Evolutionary conservation across 2,113 vertebrate species (phyloP), one percentile per base, ranked within the genome.

Genomic region (Prunella fulvescens): DNA sequence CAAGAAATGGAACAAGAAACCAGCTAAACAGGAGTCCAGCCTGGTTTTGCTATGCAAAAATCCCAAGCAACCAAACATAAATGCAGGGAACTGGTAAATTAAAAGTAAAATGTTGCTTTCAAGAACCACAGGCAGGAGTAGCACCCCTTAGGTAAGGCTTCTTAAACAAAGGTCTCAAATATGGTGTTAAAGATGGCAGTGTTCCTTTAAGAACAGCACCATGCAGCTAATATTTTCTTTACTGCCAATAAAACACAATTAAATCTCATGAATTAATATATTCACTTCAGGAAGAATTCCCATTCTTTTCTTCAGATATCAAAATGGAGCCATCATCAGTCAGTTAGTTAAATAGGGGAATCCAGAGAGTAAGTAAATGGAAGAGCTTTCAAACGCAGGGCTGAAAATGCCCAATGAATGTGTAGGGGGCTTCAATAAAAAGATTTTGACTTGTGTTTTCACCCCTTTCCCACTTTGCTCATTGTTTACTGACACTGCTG

Each of bases 251-350:
- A 95, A 94, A 69, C 0, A 15, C 88, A 92, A 88, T 95, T 89
- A 93, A 92, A 93, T 86, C 61, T 84, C 78, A 53, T 79, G 50
- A 88, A 94, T 96, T 90, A 91, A 96, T 93, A 93, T 91, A 93
- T 95, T 96, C 81, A 96, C 97, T 97, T 96, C 42, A 26, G 84
- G 94, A 95, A 97, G 96, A 88, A 88, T 92, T 93, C 64, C 58
- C 78, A 40, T 91, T 90, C 95, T 97, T 97, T 97, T 97, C 90
- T 97, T 87, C 50, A 47, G 84, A 96, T 97, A 96, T 97, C 94
- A 97, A 98, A 96, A 98, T 99, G 98, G 98, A 98, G 98, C 98
- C 98, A 98, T 99, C 98, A 99, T 97, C 97, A 97, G 96, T 97
- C 82, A 93, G 97, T 97, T 97, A 95, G 98, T 98, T 98, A 97